Evolutionary conservation across 2,797 vertebrate species (phyloP), one percentile per base, ranked within the genome.

Genomic region (Geotrypetes seraphini): DNA sequence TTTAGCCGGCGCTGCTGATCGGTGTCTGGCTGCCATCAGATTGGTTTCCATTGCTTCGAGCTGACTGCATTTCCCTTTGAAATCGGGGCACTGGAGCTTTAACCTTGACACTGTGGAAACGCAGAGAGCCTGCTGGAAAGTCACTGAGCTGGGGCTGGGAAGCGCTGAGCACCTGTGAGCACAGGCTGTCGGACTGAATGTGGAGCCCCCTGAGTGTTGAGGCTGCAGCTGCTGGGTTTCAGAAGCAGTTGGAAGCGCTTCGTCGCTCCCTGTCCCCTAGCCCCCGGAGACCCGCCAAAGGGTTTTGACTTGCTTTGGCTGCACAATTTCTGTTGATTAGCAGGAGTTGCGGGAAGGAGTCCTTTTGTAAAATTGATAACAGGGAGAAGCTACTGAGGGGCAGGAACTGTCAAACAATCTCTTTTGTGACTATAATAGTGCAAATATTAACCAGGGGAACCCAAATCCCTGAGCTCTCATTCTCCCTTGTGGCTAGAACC

Each of bases 271-370:
- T 60, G 23, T 39, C 9, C 11, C 51, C 3, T 1, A 40, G 31
- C 35, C 55, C 55, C 46, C 13, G 1, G 36, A 48, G 60, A 57
- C 16, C 19, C 16, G 5, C 42, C 4, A 33, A 31, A 53, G 37
- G 39, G 39, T 18, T 63, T 51, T 43, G 33, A 36, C 56, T 68
- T 65, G 36, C 39, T 39, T 59, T 37, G 47, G 46, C 29, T 53
- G 25, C 59, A 34, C 50, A 47, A 63, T 71, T 68, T 56, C 8
- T 46, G 48, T 53, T 66, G 56, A 60, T 75, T 56, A 68, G 58
- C 48, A 45, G 38, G 40, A 59, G 47, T 48, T 59, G 36, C 34
- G 37, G 56, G 48, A 60, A 57, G 40, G 16, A 48, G 31, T 8
- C 31, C 44, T 67, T 62, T 57, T 66, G 42, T 53, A 40, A 38